Percentiles rank a stretch among this genome's conserved stretches.
Conservation (phyloP, 2,797 vertebrate genomes). For the Pseudomugil tenellus region DNA sequence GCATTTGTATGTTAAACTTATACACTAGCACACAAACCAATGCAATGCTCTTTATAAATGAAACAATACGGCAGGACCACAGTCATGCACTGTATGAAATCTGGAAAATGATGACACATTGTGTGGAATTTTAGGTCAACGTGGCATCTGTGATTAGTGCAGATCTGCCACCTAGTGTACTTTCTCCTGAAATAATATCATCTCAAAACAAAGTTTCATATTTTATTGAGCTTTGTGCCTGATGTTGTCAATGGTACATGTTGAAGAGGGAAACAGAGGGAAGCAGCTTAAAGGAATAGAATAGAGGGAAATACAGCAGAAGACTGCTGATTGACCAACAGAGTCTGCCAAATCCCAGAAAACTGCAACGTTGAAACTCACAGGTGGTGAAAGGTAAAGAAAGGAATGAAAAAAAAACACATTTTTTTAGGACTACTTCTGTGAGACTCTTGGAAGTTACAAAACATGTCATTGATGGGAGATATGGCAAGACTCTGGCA, state of each 20-base stretch:
- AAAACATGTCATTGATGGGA: slow-evolving; percentile 21
- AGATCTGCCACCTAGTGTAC: slow-evolving; percentile 17
- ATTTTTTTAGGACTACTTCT: slow-evolving; percentile 36
- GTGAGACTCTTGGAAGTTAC: slow-evolving; percentile 16
- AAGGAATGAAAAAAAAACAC: not conserved
- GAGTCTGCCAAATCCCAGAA: slow-evolving; percentile 72
- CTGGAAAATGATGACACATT: slow-evolving; percentile 16
- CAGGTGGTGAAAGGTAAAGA: slow-evolving; percentile 36
- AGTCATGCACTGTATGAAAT: slow-evolving; percentile 29
- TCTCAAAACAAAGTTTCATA: slow-evolving; percentile 12
- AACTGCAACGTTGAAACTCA: slow-evolving; percentile 28
- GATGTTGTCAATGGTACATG: slow-evolving; percentile 44
- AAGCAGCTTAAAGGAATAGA: slow-evolving; percentile 71
- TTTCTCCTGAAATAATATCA: slow-evolving; percentile 4
- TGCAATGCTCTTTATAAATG: slow-evolving; percentile 26
- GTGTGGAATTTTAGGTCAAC: slow-evolving; percentile 25
- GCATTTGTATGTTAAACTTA: slow-evolving; percentile 46
- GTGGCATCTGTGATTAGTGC: slow-evolving; percentile 23
- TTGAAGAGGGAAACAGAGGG: slow-evolving; percentile 63
- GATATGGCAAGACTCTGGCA: slow-evolving; percentile 66
- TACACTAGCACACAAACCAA: slow-evolving; percentile 44
- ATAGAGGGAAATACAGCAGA: slow-evolving; percentile 66
- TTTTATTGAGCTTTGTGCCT: slow-evolving; percentile 19
- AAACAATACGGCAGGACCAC: slow-evolving; percentile 39
- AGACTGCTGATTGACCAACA: slow-evolving; percentile 65